Evolutionary conservation across 2,888 invertebrate species (phyloP).

Genomic region (Lasiommata megera): DNA sequence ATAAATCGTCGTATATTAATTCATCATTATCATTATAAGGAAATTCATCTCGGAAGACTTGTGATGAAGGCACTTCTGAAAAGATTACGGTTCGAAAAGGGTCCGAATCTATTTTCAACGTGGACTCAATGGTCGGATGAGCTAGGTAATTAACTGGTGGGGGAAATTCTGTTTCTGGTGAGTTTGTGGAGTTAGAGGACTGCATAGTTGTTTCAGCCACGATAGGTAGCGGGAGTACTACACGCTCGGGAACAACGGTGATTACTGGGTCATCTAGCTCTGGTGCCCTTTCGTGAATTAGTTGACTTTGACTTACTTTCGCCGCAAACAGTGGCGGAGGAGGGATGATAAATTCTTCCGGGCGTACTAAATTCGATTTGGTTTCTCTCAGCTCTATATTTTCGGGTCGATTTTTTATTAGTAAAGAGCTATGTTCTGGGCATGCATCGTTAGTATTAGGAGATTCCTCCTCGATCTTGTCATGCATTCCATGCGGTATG

Average conservation of each 20-base stretch:
- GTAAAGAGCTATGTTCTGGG: constrained; percentile 63
- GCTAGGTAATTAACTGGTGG: constrained; percentile 75
- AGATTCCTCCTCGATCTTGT: constrained; percentile 43
- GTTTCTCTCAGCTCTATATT: constrained; percentile 53
- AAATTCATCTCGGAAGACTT: constrained; percentile 58
- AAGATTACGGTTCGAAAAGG: constrained; percentile 49
- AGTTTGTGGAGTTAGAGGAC: constrained; percentile 66
- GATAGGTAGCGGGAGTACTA: constrained; percentile 62
- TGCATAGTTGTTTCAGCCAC: constrained; percentile 74
- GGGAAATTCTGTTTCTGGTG: constrained; percentile 65
- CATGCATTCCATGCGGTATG: constrained; percentile 60
- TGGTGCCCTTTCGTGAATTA: constrained; percentile 47
- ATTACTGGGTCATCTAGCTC: constrained; percentile 58
- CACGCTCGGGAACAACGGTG: constrained; percentile 63
- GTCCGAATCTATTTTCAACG: constrained; percentile 30
- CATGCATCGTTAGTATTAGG: constrained; percentile 75
- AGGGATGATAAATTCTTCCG: constrained; percentile 74
- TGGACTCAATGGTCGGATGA: constrained; percentile 48
- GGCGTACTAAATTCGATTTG: constrained; percentile 57
- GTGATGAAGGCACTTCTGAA: constrained; percentile 62
- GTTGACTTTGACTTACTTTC: constrained; percentile 63
- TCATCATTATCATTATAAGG: constrained; percentile 49
- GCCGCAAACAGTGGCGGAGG: constrained; percentile 75
- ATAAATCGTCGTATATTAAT: constrained; percentile 57
- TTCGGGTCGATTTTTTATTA: constrained; percentile 63